Base-by-base conservation (phyloP, 2,888 invertebrate species). In the Artemia sinica region DNA sequence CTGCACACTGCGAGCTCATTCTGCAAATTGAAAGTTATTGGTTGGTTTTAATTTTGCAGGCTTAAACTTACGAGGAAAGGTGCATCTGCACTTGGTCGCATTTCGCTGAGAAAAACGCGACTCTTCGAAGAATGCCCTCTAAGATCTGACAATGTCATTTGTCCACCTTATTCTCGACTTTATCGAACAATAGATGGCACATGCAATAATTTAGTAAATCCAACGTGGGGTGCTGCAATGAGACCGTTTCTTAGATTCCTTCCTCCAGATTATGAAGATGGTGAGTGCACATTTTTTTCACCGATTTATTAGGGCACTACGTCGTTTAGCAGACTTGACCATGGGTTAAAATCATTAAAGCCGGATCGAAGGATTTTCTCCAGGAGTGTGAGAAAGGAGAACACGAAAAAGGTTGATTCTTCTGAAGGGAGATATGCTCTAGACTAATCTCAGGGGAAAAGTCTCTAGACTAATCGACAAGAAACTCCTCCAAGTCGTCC, bases 111-210 rank as follows among this genome's bases (percentile, higher is more conserved):
- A 49, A 74, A 74, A 65, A 83, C 82, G 0, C 75, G 80, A 4
- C 78, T 85, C 3, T 78, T 81, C 74, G 81, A 72, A 14, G 73
- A 84, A 70, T 89, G 89, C 74, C 88, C 88, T 0, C 80, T 84
- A 4, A 80, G 83, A 66, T 10, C 69, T 85, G 84, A 12, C 78
- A 80, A 5, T 86, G 87, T 0, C 49, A 70, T 72, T 66, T 75
- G 74, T 70, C 72, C 74, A 11, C 71, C 73, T 0, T 71, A 73
- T 69, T 70, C 72, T 48, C 51, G 69, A 11, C 70, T 72, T 13
- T 93, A 89, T 78, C 84, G 92, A 68, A 89, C 89, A 1, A 84
- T 88, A 69, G 91, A 91, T 75, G 93, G 93, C 51, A 88, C 89
- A 51, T 93, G 93, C 78, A 93, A 93, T 79, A 92, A 93, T 79